Evolutionary conservation across 37 sponge, comb jelly and placozoan species (phyloP), one percentile per base, ranked within the genome.

Genomic region (Ianthella basta): DNA sequence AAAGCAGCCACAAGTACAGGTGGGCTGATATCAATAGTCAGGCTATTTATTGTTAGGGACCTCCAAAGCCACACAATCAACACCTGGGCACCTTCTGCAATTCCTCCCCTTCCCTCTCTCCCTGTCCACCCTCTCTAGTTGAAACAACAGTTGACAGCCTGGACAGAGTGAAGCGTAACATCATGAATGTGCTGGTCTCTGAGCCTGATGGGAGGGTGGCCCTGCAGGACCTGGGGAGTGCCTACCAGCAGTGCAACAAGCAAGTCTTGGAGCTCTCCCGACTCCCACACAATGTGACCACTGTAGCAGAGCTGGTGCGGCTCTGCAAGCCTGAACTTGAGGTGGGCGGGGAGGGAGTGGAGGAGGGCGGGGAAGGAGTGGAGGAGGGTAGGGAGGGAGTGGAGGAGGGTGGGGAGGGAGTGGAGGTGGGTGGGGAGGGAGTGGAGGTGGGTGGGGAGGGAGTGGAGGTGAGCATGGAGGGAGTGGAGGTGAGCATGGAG

Each of bases 111-210:
- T 21, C 32, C 77, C 13, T 41, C 77, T n/a, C 40, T 23, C 19
- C 77, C 65, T 4, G 24, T 36, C 59, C 41, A 18, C 37, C 1
- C 78, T 39, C 40, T 39, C 60, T 6, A 63, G 64, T 10, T 4
- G 64, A n/a, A 29, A 34, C 73, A 72, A 37, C 33, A 5, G 4
- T 34, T 39, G 80, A 21, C 2, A 23, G 24, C 32, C 25, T 81
- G 1, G 15, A 72, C 21, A 5, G 64, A 55, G 84, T 91, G 59
- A 87, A 53, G 63, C 29, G 54, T 35, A 79, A 87, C 37, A 78
- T 83, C 57, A 70, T 87, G 54, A 77, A 80, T 38, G 73, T 91
- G 27, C 85, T 91, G 21, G 34, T 55, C 1, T 38, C 63, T 0
- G 24, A 54, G 60, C 85, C 84, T 34, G 73, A 33, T 25, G 15